Evolutionary conservation across 2,113 vertebrate genomes (phyloP).

Genomic region (Lethenteron camtschaticum): DNA sequence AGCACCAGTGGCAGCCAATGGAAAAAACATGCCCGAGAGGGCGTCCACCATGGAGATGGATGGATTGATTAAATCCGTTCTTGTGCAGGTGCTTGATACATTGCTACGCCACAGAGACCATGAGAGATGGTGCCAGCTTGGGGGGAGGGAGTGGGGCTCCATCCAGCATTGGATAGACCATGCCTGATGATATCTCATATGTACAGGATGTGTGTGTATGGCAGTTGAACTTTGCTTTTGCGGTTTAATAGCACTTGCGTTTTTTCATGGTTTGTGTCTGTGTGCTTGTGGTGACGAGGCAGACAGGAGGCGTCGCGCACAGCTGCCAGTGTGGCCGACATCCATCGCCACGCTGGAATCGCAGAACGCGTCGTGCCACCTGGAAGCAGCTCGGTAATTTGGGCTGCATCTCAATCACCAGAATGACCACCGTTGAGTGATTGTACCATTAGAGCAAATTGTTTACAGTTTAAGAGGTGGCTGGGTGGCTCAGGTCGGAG

Average conservation of each 20-base stretch:
- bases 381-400: conserved; percentile 10
- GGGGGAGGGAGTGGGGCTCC: background rate
- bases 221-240: too few relatives aligned
- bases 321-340: conserved; percentile 45
- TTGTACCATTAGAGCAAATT: too few relatives aligned
- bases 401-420: background rate
- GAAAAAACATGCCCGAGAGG: too few relatives aligned
- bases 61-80: too few relatives aligned
- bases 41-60: too few relatives aligned
- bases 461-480: too few relatives aligned
- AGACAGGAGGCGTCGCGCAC: conserved; percentile 51
- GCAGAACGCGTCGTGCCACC: conserved; percentile 45
- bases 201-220: too few relatives aligned
- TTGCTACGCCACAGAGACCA: background rate
- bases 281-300: conserved; percentile 5
- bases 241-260: background rate
- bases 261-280: background rate
- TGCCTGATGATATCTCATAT: background rate
- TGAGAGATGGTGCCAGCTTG: background rate
- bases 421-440: too few relatives aligned
- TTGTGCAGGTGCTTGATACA: too few relatives aligned
- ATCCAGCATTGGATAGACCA: too few relatives aligned
- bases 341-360: conserved; percentile 53
- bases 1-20: too few relatives aligned
- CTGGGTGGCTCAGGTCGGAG: too few relatives aligned